Evolutionary conservation across 1,140 invertebrate genomes (phyloP), one percentile per base, ranked within the genome.

Genomic region (Panulirus ornatus): DNA sequence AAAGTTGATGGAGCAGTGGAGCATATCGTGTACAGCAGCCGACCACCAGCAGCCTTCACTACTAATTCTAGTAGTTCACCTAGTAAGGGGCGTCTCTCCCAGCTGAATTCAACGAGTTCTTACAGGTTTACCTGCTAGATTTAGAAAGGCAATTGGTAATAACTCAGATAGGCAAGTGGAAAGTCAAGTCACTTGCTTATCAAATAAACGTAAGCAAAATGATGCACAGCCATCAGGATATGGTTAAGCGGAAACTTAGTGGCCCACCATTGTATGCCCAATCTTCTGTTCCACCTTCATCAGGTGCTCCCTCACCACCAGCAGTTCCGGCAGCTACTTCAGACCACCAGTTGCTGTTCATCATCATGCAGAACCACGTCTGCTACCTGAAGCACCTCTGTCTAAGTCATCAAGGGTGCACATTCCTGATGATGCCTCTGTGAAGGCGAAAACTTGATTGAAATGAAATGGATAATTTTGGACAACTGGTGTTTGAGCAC

Each of bases 161-260:
- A 66, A 54, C 19, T 63, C 76, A n/a, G 71, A 82, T 19, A 92
- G 88, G 51, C 36, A 38, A 27, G 2, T 34, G 1, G 81, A 85
- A 30, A 22, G 3, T 44, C 85, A 78, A 40, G 6, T 44, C 30
- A 88, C 66, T 3, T 19, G 85, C 27, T 11, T 87, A 38, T 36
- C 87, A 11, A 34, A 76, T 14, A 93, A 93, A 63, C 87, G 92
- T 11, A 93, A 93, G 73, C 75, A 88, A 1, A 92, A 92, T 14
- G 83, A 90, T 44, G 47, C 75, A 14, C 88, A 86, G 34, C 76
- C 66, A 22, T n/a, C n/a, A n/a, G n/a, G 34, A 51, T 36, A 2
- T 47, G 6, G 79, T 91, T 81, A 93, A 93, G 75, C 91, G 93
- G 19, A 92, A 92, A 81, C 92, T 92, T 36, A 93, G 93, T 44